Evolutionary conservation across 2,888 invertebrate genomes (phyloP).

Genomic region (Hololepta plana): DNA sequence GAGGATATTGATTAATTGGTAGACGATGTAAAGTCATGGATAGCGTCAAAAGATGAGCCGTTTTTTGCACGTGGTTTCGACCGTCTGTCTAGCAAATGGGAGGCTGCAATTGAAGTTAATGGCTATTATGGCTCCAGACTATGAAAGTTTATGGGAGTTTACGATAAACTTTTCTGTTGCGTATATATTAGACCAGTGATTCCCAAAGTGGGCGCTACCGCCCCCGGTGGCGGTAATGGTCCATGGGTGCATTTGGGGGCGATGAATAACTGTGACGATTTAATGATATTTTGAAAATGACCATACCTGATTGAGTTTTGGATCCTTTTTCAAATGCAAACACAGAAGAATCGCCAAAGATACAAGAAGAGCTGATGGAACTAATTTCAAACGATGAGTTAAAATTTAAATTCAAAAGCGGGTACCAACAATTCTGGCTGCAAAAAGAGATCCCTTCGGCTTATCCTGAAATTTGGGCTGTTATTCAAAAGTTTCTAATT

Average conservation of each 20-base stretch:
- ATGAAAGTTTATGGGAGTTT: no score
- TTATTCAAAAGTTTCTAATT: slow-evolving; percentile 5
- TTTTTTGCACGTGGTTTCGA: no score
- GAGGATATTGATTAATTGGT: no score
- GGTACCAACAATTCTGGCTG: slow-evolving; percentile 4
- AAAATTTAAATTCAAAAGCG: slow-evolving; percentile 5
- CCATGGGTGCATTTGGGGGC: not conserved
- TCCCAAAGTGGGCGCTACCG: slow-evolving; percentile 1
- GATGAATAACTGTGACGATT: slow-evolving; percentile 3
- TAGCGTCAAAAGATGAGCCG: no score
- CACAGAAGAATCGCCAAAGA: not conserved
- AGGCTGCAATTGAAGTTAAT: no score
- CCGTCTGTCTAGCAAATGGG: no score
- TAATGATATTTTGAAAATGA: slow-evolving; percentile 6
- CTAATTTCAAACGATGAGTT: slow-evolving; percentile 3
- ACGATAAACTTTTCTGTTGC: no score
- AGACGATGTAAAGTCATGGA: no score
- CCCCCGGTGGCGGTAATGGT: slow-evolving; percentile 1
- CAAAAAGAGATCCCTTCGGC: slow-evolving; percentile 1
- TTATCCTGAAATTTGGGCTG: slow-evolving; percentile 8
- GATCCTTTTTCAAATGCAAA: slow-evolving; percentile 5
- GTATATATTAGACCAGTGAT: no score
- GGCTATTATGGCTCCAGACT: no score
- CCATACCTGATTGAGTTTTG: slow-evolving; percentile 6
- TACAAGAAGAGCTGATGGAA: slow-evolving; percentile 2